Conservation (phyloP, 2,797 vertebrate species). For the Chelidonichthys spinosus region DNA sequence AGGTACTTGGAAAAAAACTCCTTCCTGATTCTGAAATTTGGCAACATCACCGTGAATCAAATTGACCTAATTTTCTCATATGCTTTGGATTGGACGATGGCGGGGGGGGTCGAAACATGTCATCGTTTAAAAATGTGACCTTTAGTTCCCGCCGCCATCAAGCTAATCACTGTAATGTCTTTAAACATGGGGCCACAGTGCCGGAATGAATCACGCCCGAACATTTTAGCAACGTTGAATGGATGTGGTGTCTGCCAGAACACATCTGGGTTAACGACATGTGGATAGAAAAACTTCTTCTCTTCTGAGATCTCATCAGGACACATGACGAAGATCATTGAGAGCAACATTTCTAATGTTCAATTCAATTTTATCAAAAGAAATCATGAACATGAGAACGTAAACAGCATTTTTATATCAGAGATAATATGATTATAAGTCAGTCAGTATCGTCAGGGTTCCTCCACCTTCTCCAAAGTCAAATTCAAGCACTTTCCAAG, state of each 20-base stretch:
- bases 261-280: constrained; percentile 30
- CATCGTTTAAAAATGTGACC: constrained; percentile 49
- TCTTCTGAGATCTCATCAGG: constrained; percentile 24
- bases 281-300: constrained; percentile 31
- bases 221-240: constrained; percentile 22
- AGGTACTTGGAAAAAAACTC: no score
- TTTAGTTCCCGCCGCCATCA: constrained; percentile 57
- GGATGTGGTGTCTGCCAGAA: constrained; percentile 46
- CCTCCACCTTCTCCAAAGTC: no score
- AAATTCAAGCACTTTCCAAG: no score
- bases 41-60: not conserved
- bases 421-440: no score
- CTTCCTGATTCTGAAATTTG: not conserved
- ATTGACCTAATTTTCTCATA: constrained; percentile 15
- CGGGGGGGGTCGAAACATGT: constrained; percentile 46
- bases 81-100: not conserved
- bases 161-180: constrained; percentile 53
- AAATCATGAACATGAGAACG: not conserved
- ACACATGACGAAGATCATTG: not conserved
- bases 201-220: constrained; percentile 48
- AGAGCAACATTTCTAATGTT: not conserved
- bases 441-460: no score
- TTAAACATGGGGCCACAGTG: constrained; percentile 44
- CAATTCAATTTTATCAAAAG: no score
- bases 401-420: not conserved